A percentile compares a stretch with the other conserved stretches of the same genome.
These are phyloP conservation scores for Harpalus rubripes DNA, from an alignment of 2,888 invertebrate species.

Conservation along the genomic window DNA sequence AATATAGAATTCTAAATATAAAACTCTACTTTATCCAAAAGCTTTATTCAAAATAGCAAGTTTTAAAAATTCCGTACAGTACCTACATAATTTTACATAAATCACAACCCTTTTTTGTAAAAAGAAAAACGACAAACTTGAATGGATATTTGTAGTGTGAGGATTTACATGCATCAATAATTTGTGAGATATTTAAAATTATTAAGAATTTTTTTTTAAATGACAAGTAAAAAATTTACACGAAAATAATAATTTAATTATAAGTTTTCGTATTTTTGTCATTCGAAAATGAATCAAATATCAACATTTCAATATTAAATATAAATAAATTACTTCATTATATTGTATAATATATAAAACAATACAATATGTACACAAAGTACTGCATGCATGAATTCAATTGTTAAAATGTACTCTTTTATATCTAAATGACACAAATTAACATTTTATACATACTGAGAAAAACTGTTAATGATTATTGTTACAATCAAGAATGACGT, in stretches of 20 bases:
- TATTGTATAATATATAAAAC: background rate
- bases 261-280: too few relatives aligned
- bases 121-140: background rate
- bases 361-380: too few relatives aligned
- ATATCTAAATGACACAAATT: background rate
- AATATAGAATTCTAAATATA: conserved; percentile 33
- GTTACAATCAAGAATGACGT: too few relatives aligned
- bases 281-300: too few relatives aligned
- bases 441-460: background rate
- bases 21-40: background rate
- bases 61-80: background rate
- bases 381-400: background rate
- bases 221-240: background rate
- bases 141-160: background rate
- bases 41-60: background rate
- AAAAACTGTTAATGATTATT: background rate
- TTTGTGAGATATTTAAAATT: background rate
- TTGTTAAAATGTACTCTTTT: background rate
- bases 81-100: conserved; percentile 14
- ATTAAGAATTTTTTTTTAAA: too few relatives aligned
- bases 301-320: too few relatives aligned
- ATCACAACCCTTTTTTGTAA: background rate
- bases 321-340: background rate
- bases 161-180: conserved; percentile 8
- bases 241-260: too few relatives aligned